Percentiles rank a stretch among this genome's conserved stretches.
Evolutionary conservation across 1,140 invertebrate genomes (phyloP).

Genomic region (Spodoptera frugiperda): DNA sequence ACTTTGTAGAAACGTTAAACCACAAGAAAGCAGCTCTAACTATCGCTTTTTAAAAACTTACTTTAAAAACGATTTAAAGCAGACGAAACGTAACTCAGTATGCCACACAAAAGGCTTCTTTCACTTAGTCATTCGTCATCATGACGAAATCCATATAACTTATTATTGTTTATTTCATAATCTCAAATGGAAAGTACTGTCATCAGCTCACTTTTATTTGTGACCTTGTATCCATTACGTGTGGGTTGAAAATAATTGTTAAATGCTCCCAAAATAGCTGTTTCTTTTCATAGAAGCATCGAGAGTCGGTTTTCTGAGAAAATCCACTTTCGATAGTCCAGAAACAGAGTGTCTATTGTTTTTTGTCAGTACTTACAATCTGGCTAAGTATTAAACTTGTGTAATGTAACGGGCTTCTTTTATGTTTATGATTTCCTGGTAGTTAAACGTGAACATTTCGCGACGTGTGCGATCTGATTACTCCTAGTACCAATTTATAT

Average conservation of each 20-base stretch:
- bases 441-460: background rate
- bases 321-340: background rate
- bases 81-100: background rate
- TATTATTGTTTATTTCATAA: constrained; percentile 16
- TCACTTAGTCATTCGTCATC: background rate
- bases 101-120: background rate
- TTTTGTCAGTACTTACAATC: constrained; percentile 10
- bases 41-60: too few species aligned
- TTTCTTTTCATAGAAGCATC: background rate
- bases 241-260: constrained; percentile 16
- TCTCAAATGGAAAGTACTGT: background rate
- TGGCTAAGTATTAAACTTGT: background rate
- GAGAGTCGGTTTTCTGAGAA: constrained; percentile 7
- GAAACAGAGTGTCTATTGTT: background rate
- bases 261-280: background rate
- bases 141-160: background rate
- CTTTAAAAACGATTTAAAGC: too few species aligned
- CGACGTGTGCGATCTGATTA: background rate
- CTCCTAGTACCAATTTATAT: background rate
- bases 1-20: too few species aligned
- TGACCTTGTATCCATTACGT: constrained; percentile 12
- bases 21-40: too few species aligned
- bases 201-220: background rate
- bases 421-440: constrained; percentile 7
- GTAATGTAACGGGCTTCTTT: background rate